Evolutionary conservation across 2,113 vertebrate genomes (phyloP), one percentile per base, ranked within the genome.

Genomic region (Dipodomys spectabilis): DNA sequence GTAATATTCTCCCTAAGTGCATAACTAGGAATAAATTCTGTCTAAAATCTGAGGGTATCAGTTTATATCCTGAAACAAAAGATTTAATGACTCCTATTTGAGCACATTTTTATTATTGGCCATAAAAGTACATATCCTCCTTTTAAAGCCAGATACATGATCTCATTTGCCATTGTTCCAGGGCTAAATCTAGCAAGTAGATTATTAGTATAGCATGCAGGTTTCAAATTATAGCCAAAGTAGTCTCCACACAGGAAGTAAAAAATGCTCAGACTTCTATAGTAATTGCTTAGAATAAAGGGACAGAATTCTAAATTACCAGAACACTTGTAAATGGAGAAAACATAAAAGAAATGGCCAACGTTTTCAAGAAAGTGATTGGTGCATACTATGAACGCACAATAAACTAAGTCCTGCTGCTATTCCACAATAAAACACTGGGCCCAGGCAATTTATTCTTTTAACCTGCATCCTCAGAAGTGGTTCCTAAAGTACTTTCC

Each of bases 31-130:
- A 94, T 10, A 20, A 92, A 72, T 90, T 92, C 85, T 84, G 30
- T 86, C 91, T 94, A 39, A 94, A 95, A 93, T 86, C 67, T 68
- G 57, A 78, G 83, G 68, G 53, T 97, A 95, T 96, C 74, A 62
- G 90, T 95, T 97, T 96, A 95, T 75, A 96, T 92, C 93, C 94
- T 71, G 95, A 96, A 97, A 95, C 92, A 90, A 95, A 95, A 97
- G 95, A 97, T 95, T 97, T 96, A 97, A 97, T 93, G 96, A 96
- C 88, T 93, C 93, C 85, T 87, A 94, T 94, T 95, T 95, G 96
- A 96, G 96, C 92, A 95, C 95, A 95, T 92, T 96, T 97, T 96
- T 97, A 96, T 95, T 96, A 96, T 94, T 96, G 96, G 94, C 88
- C 96, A 95, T 97, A 97, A 97, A 97, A 97, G 79, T 93, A 96